Conservation (phyloP, 1,140 invertebrate species). For the Ceratina calcarata region DNA sequence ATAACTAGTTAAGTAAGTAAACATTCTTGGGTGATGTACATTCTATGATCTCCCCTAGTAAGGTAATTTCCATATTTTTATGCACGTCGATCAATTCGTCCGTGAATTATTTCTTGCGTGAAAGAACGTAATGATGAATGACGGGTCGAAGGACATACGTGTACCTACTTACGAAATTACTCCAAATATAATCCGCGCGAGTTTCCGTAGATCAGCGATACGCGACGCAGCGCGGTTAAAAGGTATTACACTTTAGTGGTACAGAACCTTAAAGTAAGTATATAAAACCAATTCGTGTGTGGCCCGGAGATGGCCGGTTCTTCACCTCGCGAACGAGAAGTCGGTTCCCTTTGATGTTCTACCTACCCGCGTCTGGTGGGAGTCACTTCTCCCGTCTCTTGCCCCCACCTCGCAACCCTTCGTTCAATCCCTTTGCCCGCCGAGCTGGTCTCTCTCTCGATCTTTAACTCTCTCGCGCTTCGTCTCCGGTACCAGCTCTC, state of each 20-base stretch:
- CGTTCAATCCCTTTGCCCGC: slow-evolving; percentile 40
- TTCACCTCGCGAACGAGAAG: slow-evolving; percentile 80
- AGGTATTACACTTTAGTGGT: slow-evolving; percentile 69
- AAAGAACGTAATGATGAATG: background rate
- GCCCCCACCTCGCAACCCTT: slow-evolving; percentile 57
- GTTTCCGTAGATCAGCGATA: slow-evolving; percentile 19
- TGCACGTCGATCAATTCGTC: background rate
- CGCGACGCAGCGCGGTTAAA: slow-evolving; percentile 31
- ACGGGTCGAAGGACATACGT: background rate
- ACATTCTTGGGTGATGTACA: no score
- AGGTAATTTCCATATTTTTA: background rate
- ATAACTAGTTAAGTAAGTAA: no score
- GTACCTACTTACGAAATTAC: background rate
- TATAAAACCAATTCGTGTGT: slow-evolving; percentile 81
- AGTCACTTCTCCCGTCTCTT: slow-evolving; percentile 63
- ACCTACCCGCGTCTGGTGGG: slow-evolving; percentile 73
- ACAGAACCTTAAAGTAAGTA: slow-evolving; percentile 71
- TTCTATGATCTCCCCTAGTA: rapidly evolving
- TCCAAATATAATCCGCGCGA: background rate
- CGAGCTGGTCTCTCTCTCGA: slow-evolving; percentile 26
- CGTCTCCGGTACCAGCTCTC: slow-evolving; percentile 4
- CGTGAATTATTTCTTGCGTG: background rate
- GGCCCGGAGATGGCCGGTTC: slow-evolving; percentile 80
- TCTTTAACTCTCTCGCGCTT: slow-evolving; percentile 9
- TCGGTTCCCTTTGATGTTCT: slow-evolving; percentile 80